Percentiles rank a stretch among this genome's conserved stretches.
Evolutionary conservation across 2,888 invertebrate genomes (phyloP).

Genomic region (Heteromyza rotundicornis): DNA sequence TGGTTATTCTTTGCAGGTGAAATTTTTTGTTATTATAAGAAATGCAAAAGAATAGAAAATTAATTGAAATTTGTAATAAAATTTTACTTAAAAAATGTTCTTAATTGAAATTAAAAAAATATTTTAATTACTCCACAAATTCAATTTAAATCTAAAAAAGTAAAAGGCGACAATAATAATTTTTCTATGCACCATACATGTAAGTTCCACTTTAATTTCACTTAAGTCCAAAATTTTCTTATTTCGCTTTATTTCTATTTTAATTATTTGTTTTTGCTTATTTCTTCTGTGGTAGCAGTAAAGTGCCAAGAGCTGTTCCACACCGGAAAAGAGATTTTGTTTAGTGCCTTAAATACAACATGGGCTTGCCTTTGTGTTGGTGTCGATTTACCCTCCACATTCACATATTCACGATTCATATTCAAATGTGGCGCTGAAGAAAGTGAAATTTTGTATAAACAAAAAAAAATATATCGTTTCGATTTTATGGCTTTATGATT

Average conservation of each 20-base stretch:
- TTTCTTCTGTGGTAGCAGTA: not conserved
- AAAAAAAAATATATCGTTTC: slow-evolving; percentile 23
- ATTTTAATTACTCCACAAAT: too few relatives aligned
- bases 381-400: not conserved
- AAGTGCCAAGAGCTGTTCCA: not conserved
- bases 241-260: slow-evolving; percentile 5
- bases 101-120: too few relatives aligned
- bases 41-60: too few relatives aligned
- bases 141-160: too few relatives aligned
- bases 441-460: slow-evolving; percentile 43
- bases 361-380: slow-evolving; percentile 3
- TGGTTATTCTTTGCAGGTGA: not conserved
- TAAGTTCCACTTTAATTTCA: slow-evolving; percentile 7
- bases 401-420: not conserved
- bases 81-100: too few relatives aligned
- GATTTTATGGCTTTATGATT: slow-evolving; percentile 33
- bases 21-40: not conserved
- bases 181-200: too few relatives aligned
- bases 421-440: slow-evolving; percentile 33
- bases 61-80: too few relatives aligned
- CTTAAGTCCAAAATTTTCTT: slow-evolving; percentile 16
- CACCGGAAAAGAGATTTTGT: slow-evolving; percentile 35
- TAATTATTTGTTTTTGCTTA: not conserved
- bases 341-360: slow-evolving; percentile 1
- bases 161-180: too few relatives aligned